Percentiles rank a stretch among this genome's conserved stretches.
phyloP scores from a whole-genome alignment of 2,888 invertebrate genomes.

The Brachypterus glaber region DNA sequence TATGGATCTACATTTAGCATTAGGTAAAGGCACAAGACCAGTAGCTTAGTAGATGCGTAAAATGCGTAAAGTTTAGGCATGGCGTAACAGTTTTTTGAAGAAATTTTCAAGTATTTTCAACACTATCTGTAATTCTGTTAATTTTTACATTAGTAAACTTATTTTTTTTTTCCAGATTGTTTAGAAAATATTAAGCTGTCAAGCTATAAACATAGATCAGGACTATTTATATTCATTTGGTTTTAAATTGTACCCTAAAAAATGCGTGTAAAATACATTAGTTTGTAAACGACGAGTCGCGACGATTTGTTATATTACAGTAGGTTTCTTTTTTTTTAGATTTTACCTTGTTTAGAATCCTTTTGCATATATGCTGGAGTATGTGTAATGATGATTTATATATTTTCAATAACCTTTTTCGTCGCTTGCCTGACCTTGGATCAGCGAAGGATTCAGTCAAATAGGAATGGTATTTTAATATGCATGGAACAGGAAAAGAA shows the following conservation, averaged over 20 bases:
- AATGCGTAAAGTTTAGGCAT: too few species aligned
- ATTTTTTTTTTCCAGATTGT: constrained; percentile 6
- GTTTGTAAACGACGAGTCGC: constrained; percentile 58
- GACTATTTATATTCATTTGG: too few species aligned
- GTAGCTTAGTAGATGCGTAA: too few species aligned
- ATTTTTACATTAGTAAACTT: too few species aligned
- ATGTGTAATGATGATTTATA: constrained; percentile 65
- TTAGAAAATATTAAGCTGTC: constrained; percentile 4
- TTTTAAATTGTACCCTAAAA: too few species aligned
- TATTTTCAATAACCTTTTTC: constrained; percentile 73
- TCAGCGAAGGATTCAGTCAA: constrained; percentile 50
- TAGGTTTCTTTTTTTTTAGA: constrained; percentile 40
- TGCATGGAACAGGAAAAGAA: constrained; percentile 55
- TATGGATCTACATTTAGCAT: too few species aligned
- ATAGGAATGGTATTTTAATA: constrained; percentile 56
- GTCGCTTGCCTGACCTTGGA: constrained; percentile 68
- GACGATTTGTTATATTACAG: neutral
- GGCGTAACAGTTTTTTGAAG: too few species aligned
- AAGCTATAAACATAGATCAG: too few species aligned
- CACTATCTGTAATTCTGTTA: too few species aligned
- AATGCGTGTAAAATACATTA: too few species aligned
- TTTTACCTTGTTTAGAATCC: constrained; percentile 69
- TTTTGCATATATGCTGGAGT: constrained; percentile 74
- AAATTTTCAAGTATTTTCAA: too few species aligned
- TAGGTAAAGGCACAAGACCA: too few species aligned